Percentiles rank a stretch among this genome's conserved stretches.
These are phyloP conservation scores for Drosophila persimilis DNA, from an alignment of 1,140 invertebrate genomes.

Conservation along the genomic window DNA sequence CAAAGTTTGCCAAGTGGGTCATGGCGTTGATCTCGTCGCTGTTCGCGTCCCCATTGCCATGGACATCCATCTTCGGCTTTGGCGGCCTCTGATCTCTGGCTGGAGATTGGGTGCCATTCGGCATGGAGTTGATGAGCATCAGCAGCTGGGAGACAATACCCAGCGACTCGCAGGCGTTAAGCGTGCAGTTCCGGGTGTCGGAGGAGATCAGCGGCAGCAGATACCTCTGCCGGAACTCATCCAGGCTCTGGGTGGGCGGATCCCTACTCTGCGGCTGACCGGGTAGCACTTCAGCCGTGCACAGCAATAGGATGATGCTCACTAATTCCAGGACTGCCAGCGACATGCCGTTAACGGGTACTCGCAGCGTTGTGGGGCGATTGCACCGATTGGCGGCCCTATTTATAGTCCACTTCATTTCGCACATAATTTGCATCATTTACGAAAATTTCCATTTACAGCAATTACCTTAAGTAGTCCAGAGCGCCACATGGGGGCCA, in stretches of 20 bases:
- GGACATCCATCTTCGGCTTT: neutral
- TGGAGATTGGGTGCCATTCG: constrained; percentile 37
- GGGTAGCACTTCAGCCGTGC: constrained; percentile 5
- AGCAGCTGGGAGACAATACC: constrained; percentile 68
- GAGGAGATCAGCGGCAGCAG: constrained; percentile 57
- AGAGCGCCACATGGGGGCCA: constrained; percentile 38
- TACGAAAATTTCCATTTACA: constrained; percentile 66
- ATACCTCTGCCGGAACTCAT: constrained; percentile 66
- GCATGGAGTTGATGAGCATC: constrained; percentile 58
- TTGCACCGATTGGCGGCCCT: neutral
- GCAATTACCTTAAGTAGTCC: constrained; percentile 71
- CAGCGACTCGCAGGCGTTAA: constrained; percentile 73
- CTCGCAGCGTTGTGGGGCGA: constrained; percentile 15
- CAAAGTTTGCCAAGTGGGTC: constrained; percentile 49
- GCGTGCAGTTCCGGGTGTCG: constrained; percentile 56
- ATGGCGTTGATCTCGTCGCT: constrained; percentile 34
- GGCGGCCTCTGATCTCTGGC: neutral
- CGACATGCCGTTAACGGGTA: constrained; percentile 36
- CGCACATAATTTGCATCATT: constrained; percentile 62
- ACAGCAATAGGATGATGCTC: constrained; percentile 27
- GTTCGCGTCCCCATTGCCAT: constrained; percentile 15
- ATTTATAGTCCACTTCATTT: constrained; percentile 51
- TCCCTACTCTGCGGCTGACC: constrained; percentile 32
- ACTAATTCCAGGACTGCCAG: constrained; percentile 7
- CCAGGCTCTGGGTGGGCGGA: constrained; percentile 39